Evolutionary conservation across 2,113 vertebrate genomes (phyloP).

Genomic region (Pterocles burchelli): DNA sequence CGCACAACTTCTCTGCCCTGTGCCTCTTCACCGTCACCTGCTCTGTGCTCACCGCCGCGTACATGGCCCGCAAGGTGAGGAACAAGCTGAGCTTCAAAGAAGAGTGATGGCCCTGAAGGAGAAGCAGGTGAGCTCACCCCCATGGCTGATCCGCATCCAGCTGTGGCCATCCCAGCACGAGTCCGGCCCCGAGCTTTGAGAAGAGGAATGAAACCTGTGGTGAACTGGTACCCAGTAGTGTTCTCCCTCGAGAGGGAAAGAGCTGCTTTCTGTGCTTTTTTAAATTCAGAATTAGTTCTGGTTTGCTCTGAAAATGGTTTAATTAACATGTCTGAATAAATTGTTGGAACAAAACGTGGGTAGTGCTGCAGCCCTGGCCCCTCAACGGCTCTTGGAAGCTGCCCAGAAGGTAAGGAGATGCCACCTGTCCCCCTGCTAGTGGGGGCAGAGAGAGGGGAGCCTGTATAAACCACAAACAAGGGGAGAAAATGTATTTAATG

Average conservation of each 20-base stretch:
- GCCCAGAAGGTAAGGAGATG: neutral
- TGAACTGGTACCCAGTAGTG: neutral
- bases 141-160: neutral
- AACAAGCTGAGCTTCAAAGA: constrained; percentile 79
- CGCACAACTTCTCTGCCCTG: constrained; percentile 83
- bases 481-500: fast-evolving
- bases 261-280: neutral
- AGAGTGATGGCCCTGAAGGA: constrained; percentile 59
- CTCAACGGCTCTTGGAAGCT: neutral
- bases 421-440: fast-evolving
- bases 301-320: neutral
- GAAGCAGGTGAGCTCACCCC: neutral
- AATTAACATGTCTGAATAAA: neutral
- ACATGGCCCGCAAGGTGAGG: constrained; percentile 83
- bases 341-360: neutral
- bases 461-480: neutral
- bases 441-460: fast-evolving
- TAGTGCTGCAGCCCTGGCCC: neutral
- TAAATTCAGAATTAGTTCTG: neutral
- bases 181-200: fast-evolving
- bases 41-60: constrained; percentile 85
- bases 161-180: neutral
- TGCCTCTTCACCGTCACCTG: constrained; percentile 86
- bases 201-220: neutral
- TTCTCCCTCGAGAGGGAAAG: neutral